Evolutionary conservation across 2,113 vertebrate species (phyloP), one percentile per base, ranked within the genome.

Genomic region (Miniopterus natalensis): DNA sequence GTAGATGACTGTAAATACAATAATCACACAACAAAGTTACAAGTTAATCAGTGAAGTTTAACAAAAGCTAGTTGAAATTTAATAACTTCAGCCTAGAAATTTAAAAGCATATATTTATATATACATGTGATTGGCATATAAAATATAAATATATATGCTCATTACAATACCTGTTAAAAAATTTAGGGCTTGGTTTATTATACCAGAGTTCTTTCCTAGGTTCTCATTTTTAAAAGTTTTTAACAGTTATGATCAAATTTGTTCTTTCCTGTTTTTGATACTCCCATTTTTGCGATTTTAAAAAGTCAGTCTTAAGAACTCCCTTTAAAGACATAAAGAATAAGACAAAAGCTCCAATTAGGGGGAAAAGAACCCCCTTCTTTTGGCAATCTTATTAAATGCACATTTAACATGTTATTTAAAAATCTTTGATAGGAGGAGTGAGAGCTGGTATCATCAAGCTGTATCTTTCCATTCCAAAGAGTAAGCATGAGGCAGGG

Each of bases 1-100:
- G 40, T 36, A 83, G 57, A 80, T n/a, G 20, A 45, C 80, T 77
- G 14, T 74, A 71, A 95, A 79, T 57, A 51, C 5, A 71, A 36
- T 20, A 91, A 66, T 96, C 71, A 90, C 17, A 51, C 4, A 90
- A 75, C 61, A 95, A 94, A 55, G n/a, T 27, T 59, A 49, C 40
- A 87, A 68, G 55, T 61, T 74, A 95, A 75, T 71, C 81, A 90
- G 2, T 75, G 85, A 97, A 96, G 92, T 68, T 90, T 68, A 96
- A 1, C 42, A n/a, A 66, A 92, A 87, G 66, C 94, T 29, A 63
- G 15, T 2, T 29, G 59, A 81, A 92, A 96, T 66, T 84, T 51
- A 85, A 59, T 89, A 95, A 91, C 23, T 59, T 90, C 57, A 53
- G 74, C 42, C 63, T 96, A 75, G 65, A 96, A 42, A 87, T 55